phyloP scores from a whole-genome alignment of 1,140 invertebrate genomes.

The Drosophila tropicalis region DNA sequence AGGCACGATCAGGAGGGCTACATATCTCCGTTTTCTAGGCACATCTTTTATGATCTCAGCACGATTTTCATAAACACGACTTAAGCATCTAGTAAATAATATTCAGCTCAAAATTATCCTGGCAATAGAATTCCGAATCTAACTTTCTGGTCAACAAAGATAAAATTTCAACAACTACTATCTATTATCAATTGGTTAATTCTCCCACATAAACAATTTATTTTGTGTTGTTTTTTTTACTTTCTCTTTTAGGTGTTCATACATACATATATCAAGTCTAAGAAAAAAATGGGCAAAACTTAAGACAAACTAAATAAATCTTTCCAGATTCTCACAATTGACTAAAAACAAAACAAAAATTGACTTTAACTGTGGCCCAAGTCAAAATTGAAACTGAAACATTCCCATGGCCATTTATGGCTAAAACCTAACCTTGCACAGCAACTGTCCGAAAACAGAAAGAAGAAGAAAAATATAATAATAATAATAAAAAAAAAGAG shows the following conservation, averaged over 20 bases:
- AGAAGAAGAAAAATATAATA: slow-evolving; percentile 25
- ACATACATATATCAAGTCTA: background rate
- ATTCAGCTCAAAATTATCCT: no score
- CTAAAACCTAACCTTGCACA: slow-evolving; percentile 39
- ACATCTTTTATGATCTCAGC: no score
- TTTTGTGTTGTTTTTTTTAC: background rate
- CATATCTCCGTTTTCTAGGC: no score
- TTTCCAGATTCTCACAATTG: slow-evolving; percentile 1
- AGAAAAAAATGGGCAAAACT: background rate
- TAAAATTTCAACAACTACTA: no score
- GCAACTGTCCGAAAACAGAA: slow-evolving; percentile 13
- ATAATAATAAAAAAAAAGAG: slow-evolving; percentile 16
- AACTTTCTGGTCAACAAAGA: no score
- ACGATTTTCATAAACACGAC: no score
- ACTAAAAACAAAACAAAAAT: background rate
- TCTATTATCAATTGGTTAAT: no score
- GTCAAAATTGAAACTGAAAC: slow-evolving; percentile 7
- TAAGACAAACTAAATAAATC: background rate
- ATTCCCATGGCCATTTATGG: slow-evolving; percentile 56
- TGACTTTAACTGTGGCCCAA: background rate
- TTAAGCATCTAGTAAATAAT: no score
- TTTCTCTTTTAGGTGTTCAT: background rate
- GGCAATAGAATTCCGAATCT: no score
- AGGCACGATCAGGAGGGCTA: no score
- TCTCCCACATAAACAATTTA: no score